These are phyloP conservation scores for Nothoprocta pentlandii DNA, from an alignment of 2,113 vertebrate species.

Conservation along the genomic window DNA sequence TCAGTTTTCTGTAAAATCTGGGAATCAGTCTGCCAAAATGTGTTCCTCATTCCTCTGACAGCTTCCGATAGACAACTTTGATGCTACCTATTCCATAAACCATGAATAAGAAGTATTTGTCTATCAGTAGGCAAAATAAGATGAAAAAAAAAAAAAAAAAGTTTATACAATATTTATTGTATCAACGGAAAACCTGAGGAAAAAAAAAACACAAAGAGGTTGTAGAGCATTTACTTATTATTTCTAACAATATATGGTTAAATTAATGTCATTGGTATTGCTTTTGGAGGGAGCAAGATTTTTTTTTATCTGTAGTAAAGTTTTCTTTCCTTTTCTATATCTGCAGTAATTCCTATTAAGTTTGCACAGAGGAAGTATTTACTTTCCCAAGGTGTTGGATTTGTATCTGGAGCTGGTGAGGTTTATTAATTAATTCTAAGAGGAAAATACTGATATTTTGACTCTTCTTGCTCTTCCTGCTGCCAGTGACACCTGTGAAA, in stretches of 20 bases:
- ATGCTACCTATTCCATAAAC: neutral
- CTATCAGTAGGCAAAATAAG: neutral
- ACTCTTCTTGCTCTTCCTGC: neutral
- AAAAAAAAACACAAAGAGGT: neutral
- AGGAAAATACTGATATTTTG: neutral
- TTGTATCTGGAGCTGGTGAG: neutral
- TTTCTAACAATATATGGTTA: neutral
- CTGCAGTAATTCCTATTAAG: too few relatives aligned
- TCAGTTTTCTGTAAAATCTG: neutral
- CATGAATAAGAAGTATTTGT: neutral
- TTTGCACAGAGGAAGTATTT: too few relatives aligned
- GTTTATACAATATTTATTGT: neutral
- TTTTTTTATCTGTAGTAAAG: neutral
- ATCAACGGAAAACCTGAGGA: neutral
- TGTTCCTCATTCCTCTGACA: neutral
- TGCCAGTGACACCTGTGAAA: neutral
- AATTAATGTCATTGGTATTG: neutral
- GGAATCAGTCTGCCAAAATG: neutral
- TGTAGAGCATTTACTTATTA: neutral
- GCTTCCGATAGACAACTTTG: neutral
- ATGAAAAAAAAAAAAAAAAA: neutral
- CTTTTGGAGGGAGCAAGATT: rapidly evolving
- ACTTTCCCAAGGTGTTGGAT: too few relatives aligned
- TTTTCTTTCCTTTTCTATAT: neutral
- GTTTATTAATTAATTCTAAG: neutral